A percentile compares a stretch with the other conserved stretches of the same genome.
phyloP scores from a whole-genome alignment of 1,140 invertebrate genomes.

The Hyles vespertilio region DNA sequence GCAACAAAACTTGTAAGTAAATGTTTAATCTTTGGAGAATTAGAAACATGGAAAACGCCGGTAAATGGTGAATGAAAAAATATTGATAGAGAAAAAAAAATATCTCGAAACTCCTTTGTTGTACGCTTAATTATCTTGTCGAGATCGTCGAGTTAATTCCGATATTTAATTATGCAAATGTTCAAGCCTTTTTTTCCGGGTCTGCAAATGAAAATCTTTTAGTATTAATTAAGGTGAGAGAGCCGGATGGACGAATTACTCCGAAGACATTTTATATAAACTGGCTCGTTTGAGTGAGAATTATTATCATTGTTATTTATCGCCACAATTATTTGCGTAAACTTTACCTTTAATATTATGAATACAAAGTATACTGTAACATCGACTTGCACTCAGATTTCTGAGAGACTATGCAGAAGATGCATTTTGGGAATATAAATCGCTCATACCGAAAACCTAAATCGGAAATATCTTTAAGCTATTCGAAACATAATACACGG shows the following conservation, averaged over 20 bases:
- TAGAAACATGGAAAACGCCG: constrained; percentile 42
- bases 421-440: too few relatives aligned
- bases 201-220: constrained; percentile 21
- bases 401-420: too few relatives aligned
- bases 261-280: neutral
- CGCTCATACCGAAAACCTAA: too few relatives aligned
- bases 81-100: constrained; percentile 34
- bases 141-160: constrained; percentile 40
- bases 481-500: too few relatives aligned
- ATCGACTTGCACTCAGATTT: too few relatives aligned
- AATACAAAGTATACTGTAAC: too few relatives aligned
- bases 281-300: too few relatives aligned
- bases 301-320: too few relatives aligned
- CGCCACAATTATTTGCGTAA: too few relatives aligned
- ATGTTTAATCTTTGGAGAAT: constrained; percentile 35
- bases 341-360: too few relatives aligned
- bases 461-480: too few relatives aligned
- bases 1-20: constrained; percentile 31
- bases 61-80: constrained; percentile 27
- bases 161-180: constrained; percentile 64
- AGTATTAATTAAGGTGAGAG: constrained; percentile 33
- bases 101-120: constrained; percentile 28
- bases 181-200: constrained; percentile 33
- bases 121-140: constrained; percentile 47
- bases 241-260: constrained; percentile 14